Base-by-base conservation (phyloP, 2,113 vertebrate species). In the Gnathonemus echidnorhynchus region DNA sequence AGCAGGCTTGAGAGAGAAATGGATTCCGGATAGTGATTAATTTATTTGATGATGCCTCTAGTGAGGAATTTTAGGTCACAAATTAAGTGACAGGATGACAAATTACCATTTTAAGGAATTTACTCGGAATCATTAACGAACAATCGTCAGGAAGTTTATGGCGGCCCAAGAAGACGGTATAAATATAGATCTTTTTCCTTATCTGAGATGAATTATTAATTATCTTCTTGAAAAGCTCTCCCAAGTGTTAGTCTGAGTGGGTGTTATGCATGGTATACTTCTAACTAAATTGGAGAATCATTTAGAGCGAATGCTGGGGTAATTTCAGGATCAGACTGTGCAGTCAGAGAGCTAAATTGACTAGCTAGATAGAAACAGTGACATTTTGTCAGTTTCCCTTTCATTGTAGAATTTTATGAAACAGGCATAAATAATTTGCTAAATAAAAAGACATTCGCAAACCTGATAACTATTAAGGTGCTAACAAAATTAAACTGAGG, bases 41-140 rank as follows among this genome's bases (percentile, higher is more conserved):
- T 99, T 99, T 98, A 99, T 99, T 99, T 99, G 98, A 99, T 99
- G 98, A 99, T 98, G 98, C 98, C 98, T 98, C 98, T 98, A 98
- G 98, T 98, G 98, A 99, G 98, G 98, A 99, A 99, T 99, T 99
- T 99, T 99, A 97, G 98, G 98, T 98, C 98, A 98, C 98, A 99
- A 99, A 99, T 99, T 97, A 99, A 99, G 97, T 99, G 98, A 98
- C 98, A 99, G 98, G 97, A 99, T 98, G 98, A 99, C 98, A 99
- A 99, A 99, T 99, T 97, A 98, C 97, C 98, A 99, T 99, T 99
- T 99, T 99, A 99, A 98, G 98, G 97, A 99, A 99, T 99, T 99
- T 99, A 99, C 98, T 98, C 96, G 97, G 98, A 98, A 98, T 98
- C 97, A 98, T 99, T 99, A 99, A 98, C 97, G 97, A 98, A 98